A percentile compares a stretch with the other conserved stretches of the same genome.
Evolutionary conservation across 2,888 invertebrate species (phyloP).

Genomic region (Cephalotes varians): DNA sequence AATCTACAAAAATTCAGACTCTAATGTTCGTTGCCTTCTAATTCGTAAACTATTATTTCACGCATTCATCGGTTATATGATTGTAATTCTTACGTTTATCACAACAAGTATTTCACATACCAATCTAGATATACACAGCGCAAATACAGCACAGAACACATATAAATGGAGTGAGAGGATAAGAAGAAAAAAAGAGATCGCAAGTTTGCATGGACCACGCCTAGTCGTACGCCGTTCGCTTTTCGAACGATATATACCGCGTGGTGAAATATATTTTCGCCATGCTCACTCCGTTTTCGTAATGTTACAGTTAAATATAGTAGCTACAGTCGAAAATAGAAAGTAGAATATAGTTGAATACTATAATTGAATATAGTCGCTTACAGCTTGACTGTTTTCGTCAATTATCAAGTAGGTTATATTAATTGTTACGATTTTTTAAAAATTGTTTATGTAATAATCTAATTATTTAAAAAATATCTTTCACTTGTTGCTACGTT

Average conservation of each 20-base stretch:
- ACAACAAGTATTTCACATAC: neutral
- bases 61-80: neutral
- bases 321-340: neutral
- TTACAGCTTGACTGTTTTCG: neutral
- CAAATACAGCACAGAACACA: neutral
- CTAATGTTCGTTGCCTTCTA: neutral
- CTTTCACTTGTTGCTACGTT: too few species aligned
- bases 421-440: neutral
- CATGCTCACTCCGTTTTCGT: neutral
- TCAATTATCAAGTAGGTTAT: neutral
- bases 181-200: slow-evolving; percentile 62
- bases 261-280: slow-evolving; percentile 58
- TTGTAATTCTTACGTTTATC: neutral
- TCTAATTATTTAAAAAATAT: neutral
- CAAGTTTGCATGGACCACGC: slow-evolving; percentile 77
- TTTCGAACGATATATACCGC: slow-evolving; percentile 64
- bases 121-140: neutral
- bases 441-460: neutral
- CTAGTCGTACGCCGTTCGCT: slow-evolving; percentile 78
- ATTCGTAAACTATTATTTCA: neutral
- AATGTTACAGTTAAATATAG: neutral
- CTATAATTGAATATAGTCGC: neutral
- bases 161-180: slow-evolving; percentile 41
- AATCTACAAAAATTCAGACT: neutral
- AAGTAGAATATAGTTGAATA: neutral